Evolutionary conservation across 2,888 invertebrate species (phyloP), one percentile per base, ranked within the genome.

Genomic region (Zaprionus bogoriensis): DNA sequence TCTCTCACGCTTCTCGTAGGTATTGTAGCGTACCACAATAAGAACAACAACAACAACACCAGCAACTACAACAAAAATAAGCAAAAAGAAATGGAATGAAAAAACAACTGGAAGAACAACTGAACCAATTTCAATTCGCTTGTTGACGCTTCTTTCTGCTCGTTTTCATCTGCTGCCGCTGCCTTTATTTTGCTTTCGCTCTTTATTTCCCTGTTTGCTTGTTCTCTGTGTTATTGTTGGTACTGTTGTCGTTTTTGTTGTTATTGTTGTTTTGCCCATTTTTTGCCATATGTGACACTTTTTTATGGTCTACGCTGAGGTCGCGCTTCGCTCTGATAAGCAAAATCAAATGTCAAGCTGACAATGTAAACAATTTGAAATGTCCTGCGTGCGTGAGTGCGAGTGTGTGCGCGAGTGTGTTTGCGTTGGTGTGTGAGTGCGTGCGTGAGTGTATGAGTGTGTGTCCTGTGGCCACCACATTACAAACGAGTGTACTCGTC

Each of bases 261-360:
- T 12, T 9, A 19, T 10, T 28, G 3, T 25, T 19, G 53, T 17
- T 12, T 38, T 25, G 46, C n/a, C n/a, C n/a, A n/a, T 57, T 46
- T 58, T 57, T 58, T 25, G 19, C 51, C 48, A 80, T 70, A 60
- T 77, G 81, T 47, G 67, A 84, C 67, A 63, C 17, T 64, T 83
- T 81, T 77, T 83, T 83, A 77, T 74, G 74, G 73, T 38, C 50
- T 67, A 41, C 50, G 28, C 48, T 65, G 77, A 55, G 62, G 60
- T 28, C 38, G 67, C 73, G 53, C 57, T 66, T 58, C 58, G 62
- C 55, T 53, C 67, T 66, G 78, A 84, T 79, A 84, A 79, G 79
- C 82, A 72, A 81, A 84, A 84, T 78, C 78, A 79, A 79, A 79
- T 84, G 85, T 79, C 82, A 75, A 81, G 64, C 76, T 70, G 78